Evolutionary conservation across 2,797 vertebrate genomes (phyloP), one percentile per base, ranked within the genome.

Genomic region (Crypturellus tataupa): DNA sequence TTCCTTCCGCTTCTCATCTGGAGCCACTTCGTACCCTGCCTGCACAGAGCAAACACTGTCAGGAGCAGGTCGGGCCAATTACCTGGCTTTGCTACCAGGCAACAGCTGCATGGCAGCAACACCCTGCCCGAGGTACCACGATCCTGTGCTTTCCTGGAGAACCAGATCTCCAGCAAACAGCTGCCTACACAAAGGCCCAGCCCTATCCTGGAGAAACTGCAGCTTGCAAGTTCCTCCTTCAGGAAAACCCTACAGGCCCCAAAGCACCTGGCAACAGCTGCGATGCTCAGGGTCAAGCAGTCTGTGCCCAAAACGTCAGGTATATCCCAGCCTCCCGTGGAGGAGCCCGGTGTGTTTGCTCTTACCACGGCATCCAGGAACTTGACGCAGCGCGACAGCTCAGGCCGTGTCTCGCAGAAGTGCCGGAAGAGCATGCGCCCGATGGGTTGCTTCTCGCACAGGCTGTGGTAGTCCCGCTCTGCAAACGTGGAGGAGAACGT

Each of bases 361-460:
- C 99, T 99, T 97, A 99, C 99, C 99, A 99, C 99, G 4, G 98
- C 98, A 25, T 99, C 99, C 97, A 99, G 97, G 96, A 99, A 99
- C 95, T 97, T 98, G 89, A 99, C 97, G 11, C 99, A 99, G 90
- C 98, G 98, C 5, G 96, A 98, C 95, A 99, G 98, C 96, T 99
- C 99, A 0, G 98, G 97, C 62, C 98, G 98, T 0, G 99, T 99
- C 58, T 99, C 98, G 5, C 99, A 99, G 97, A 99, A 99, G 96
- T 99, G 98, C 46, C 99, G 98, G 94, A 99, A 99, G 8, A 99
- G 98, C 71, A 98, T 96, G 24, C 98, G 98, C 70, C 99, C 99
- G 0, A 99, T 99, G 3, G 99, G 99, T 98, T 99, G 99, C 68
- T 98, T 98, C 96, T 99, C 98, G 4, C 99, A 99, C 55, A 99